Base-by-base conservation (phyloP, 2,888 invertebrate species). In the Eledone cirrhosa region DNA sequence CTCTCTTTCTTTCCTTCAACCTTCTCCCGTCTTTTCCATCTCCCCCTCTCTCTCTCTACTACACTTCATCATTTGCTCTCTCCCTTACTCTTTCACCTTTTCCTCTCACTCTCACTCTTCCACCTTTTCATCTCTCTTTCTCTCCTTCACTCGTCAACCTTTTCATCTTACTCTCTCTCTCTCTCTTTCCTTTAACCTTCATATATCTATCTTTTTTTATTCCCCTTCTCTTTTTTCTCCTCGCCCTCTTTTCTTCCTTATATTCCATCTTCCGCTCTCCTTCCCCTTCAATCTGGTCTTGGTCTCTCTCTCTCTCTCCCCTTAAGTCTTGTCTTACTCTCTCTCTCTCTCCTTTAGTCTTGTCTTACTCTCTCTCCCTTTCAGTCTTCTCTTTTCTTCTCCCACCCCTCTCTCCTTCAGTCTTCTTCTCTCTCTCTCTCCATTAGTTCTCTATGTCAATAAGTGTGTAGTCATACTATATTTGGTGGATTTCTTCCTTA, bases 181-280 rank as follows among this genome's bases (percentile, higher is more conserved):
- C 53, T 19, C 53, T 19, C 53, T 53, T 19, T 19, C 53, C 22
- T 19, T 19, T 53, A 16, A 13, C 14, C 22, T 19, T 53, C 53
- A 16, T 19, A 16, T 19, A 16, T 19, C 22, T 19, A 22, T 53
- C 53, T 19, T 19, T 19, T 19, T 19, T 53, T 19, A 13, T 19
- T 53, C 41, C 69, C 29, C 19, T 53, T 29, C 53, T 31, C 24
- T 22, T 7, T 27, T 74, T 59, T 31, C 33, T 41, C 47, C 31
- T 59, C 31, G 33, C 48, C 77, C 47, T 72, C 47, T 72, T 72
- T 48, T 33, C 72, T 69, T 41, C 31, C 67, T 72, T 67, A 4
- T 48, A 24, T 72, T 24, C 47, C 59, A 65, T 67, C 77, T 41
- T 63, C 47, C 65, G 33, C 77, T 47, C 76, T 65, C 79, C 47